phyloP scores from a whole-genome alignment of 2,888 invertebrate species.

The Silvanus unidentatus region DNA sequence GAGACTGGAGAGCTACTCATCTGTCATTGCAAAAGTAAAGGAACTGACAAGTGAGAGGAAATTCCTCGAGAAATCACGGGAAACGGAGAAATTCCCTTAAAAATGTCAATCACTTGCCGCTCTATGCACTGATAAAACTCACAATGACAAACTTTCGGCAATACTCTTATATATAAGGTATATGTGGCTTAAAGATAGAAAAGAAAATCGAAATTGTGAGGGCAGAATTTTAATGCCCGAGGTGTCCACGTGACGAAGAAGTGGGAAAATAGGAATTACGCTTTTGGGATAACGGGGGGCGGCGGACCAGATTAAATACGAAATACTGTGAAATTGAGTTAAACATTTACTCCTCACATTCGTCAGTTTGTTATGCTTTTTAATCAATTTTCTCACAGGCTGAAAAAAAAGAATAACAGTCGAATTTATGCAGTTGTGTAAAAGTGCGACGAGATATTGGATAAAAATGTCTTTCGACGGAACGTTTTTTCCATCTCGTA shows the following conservation, averaged over 20 bases:
- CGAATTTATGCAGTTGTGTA: slow-evolving; percentile 1
- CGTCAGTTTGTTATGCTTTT: not conserved
- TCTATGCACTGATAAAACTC: slow-evolving; percentile 21
- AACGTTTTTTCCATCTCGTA: slow-evolving; percentile 32
- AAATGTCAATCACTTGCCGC: slow-evolving; percentile 42
- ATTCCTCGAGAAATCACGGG: slow-evolving; percentile 38
- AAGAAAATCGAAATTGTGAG: too few species aligned
- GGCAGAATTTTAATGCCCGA: too few species aligned
- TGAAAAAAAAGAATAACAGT: slow-evolving; percentile 12
- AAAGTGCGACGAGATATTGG: slow-evolving; percentile 12
- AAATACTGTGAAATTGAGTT: too few species aligned
- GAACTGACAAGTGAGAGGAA: slow-evolving; percentile 41
- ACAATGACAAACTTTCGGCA: slow-evolving; percentile 26
- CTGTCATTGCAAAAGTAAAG: slow-evolving; percentile 30
- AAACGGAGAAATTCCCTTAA: slow-evolving; percentile 34
- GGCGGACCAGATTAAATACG: too few species aligned
- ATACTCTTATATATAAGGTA: too few species aligned
- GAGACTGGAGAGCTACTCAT: slow-evolving; percentile 28
- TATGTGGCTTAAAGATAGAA: too few species aligned
- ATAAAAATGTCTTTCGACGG: slow-evolving; percentile 21
- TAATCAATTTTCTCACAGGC: not conserved
- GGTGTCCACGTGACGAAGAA: too few species aligned
- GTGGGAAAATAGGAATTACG: too few species aligned
- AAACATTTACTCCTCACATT: not conserved
- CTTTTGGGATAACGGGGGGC: too few species aligned